Evolutionary conservation across 2,888 invertebrate genomes (phyloP).

Genomic region (Dicycla oo): DNA sequence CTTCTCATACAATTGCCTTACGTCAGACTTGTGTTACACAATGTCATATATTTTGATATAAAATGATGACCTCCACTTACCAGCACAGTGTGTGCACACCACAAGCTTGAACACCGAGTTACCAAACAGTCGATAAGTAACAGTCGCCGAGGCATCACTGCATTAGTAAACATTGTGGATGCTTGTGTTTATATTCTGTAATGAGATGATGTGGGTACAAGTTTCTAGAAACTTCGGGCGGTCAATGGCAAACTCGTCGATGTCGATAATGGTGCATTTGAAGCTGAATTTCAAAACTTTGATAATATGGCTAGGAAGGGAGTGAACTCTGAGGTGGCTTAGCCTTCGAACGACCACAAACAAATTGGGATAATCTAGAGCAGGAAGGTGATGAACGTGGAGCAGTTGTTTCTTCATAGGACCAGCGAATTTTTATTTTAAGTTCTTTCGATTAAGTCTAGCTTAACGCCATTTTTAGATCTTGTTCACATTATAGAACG

Average conservation of each 20-base stretch:
- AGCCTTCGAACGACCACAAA: neutral
- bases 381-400: neutral
- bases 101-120: neutral
- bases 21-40: neutral
- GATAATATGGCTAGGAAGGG: neutral
- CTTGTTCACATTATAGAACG: too few species aligned
- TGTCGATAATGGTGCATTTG: constrained; percentile 8
- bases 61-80: neutral
- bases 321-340: too few species aligned
- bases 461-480: too few species aligned
- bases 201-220: constrained; percentile 20
- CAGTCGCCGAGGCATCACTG: constrained; percentile 7
- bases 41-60: neutral
- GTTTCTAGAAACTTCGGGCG: constrained; percentile 14
- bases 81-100: neutral
- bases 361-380: too few species aligned
- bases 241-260: neutral
- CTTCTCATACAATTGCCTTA: neutral
- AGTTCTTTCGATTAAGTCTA: too few species aligned
- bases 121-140: neutral
- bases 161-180: constrained; percentile 16
- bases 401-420: too few species aligned
- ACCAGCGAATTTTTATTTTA: too few species aligned
- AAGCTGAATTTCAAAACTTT: neutral
- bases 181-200: constrained; percentile 27